Conservation (phyloP, 2,113 vertebrate genomes). For the Callopanchax toddi region DNA sequence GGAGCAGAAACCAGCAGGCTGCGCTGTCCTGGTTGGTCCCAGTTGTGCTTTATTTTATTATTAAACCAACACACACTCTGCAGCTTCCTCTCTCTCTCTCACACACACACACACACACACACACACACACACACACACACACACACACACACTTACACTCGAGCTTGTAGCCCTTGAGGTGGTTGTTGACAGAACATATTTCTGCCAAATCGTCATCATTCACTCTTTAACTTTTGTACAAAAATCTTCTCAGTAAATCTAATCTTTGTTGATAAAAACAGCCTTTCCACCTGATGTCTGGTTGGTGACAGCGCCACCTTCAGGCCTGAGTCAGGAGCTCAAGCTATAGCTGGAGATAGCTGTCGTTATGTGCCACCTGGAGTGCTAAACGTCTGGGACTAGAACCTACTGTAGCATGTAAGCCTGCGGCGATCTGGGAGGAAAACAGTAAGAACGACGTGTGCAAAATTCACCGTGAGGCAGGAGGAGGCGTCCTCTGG, state of each 20-base stretch:
- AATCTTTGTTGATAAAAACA: constrained; percentile 13
- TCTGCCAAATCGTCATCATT: constrained; percentile 2
- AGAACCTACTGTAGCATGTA: constrained; percentile 37
- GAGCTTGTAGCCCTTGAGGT: constrained; percentile 42
- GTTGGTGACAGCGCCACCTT: not conserved
- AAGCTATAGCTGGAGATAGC: not conserved
- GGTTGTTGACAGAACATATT: constrained; percentile 21
- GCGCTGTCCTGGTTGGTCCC: constrained; percentile 45
- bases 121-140: constrained; percentile 1
- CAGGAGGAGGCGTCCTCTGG: constrained; percentile 39
- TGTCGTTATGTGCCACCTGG: constrained; percentile 21
- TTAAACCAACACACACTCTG: constrained; percentile 9
- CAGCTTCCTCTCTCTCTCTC: constrained; percentile 16
- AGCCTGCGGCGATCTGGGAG: constrained; percentile 26
- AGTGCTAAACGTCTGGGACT: constrained; percentile 18
- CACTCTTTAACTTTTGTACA: not conserved
- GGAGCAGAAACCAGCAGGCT: constrained; percentile 42
- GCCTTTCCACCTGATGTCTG: constrained; percentile 16
- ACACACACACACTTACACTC: constrained; percentile 9
- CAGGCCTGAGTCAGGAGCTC: constrained; percentile 6
- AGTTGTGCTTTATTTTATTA: constrained; percentile 55
- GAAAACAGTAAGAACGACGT: constrained; percentile 58
- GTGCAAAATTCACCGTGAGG: constrained; percentile 65
- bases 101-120: not conserved
- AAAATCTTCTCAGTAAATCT: not conserved